Base-by-base conservation (phyloP, 2,888 invertebrate species). In the Phoenoteleia sp. region DNA sequence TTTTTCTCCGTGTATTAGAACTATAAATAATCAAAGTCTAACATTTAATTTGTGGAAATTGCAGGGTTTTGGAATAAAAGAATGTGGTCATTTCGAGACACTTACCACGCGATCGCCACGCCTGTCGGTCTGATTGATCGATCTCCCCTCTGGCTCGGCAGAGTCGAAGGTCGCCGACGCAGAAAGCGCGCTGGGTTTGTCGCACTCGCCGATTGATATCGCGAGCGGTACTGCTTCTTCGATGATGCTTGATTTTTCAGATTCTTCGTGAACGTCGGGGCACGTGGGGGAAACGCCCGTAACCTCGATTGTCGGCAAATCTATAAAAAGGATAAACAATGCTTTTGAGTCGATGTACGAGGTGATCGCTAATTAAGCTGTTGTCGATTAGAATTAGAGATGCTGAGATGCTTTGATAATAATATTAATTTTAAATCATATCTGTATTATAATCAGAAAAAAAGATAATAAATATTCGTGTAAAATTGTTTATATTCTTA, bases 271-370 rank as follows among this genome's bases (percentile, higher is more conserved):
- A 9, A 25, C 42, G 39, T 15, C 21, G 36, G 27, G 23, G 27
- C 47, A 71, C 69, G 81, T 64, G 75, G 74, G 75, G 81, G 75
- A n/a, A 62, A 62, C 25, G 39, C 29, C 36, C 11, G 64, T 58
- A 64, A 52, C 64, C 64, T 81, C 71, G 56, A 76, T 81, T 81
- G 76, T 81, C 25, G 64, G 56, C n/a, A 71, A 64, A 64, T 81
- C 81, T 81, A 81, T 45, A 60, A 75, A 74, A 81, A 80, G 36
- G 23, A 81, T 47, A 67, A 67, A 74, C 45, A 15, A 7, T 36
- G 27, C 39, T 62, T 54, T 79, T 64, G 42, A 42, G 2, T 17
- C 6, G 11, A 15, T 15, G 39, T 9, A 56, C 5, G 9, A 60
- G 39, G n/a, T 60, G 42, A 49, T 66, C 21, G 47, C n/a, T n/a